Conservation (phyloP, 2,888 invertebrate genomes). For the Trachelus iudaicus region DNA sequence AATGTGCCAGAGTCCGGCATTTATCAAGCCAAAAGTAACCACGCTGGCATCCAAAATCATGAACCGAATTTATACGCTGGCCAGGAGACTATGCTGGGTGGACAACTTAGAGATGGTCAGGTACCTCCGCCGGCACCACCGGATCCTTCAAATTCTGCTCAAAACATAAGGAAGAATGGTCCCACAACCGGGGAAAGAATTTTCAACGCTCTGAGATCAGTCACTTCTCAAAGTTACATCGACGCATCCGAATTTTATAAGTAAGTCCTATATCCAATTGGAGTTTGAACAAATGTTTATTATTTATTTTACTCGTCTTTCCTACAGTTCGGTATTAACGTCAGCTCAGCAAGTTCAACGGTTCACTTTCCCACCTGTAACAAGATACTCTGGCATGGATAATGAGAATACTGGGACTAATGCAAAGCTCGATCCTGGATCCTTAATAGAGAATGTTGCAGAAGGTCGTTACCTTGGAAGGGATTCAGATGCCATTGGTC, state of each 20-base stretch:
- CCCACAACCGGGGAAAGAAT: conserved; percentile 61
- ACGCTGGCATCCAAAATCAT: conserved; percentile 11
- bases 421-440: neutral
- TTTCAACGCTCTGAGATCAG: conserved; percentile 57
- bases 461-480: conserved; percentile 42
- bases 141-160: conserved; percentile 33
- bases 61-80: neutral
- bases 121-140: conserved; percentile 55
- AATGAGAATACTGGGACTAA: neutral
- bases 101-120: neutral
- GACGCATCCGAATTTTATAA: conserved; percentile 63
- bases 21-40: conserved; percentile 38
- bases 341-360: conserved; percentile 56
- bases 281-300: neutral
- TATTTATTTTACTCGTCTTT: neutral
- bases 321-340: conserved; percentile 50
- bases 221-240: conserved; percentile 60
- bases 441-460: conserved; percentile 5
- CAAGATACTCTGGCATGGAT: conserved; percentile 5
- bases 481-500: conserved; percentile 29
- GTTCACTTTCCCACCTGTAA: conserved; percentile 43
- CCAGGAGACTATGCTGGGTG: neutral
- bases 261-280: conserved; percentile 33
- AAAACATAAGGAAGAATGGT: conserved; percentile 37
- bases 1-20: conserved; percentile 52